Evolutionary conservation across 2,888 invertebrate species (phyloP), one percentile per base, ranked within the genome.

Genomic region (Catocala sponsa): DNA sequence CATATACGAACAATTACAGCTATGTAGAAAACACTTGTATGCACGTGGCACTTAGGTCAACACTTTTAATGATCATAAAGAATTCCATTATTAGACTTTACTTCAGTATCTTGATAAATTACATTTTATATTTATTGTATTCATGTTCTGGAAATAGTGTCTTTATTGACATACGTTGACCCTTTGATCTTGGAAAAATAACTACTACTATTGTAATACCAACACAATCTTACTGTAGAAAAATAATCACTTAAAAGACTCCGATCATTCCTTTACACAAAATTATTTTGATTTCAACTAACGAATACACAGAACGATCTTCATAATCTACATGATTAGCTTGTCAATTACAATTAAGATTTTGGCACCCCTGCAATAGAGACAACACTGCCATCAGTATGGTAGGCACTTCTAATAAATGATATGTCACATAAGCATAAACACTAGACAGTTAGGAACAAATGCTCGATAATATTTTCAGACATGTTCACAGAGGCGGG

Each of bases 391-490:
- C 33, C 33, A 32, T 11, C n/a, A 48, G 32, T 2, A 33, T 15
- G 35, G 12, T 33, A 6, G 35, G 5, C 9, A 9, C 50, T 33
- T 38, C 9, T 47, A 10, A 41, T 53, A 12, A 42, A 44, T 47
- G 11, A 25, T 41, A 55, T 50, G 33, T 35, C 7, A 25, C 38
- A 55, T 44, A 61, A 35, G 35, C 42, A 56, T 61, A 46, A 65
- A 53, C 46, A 51, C 12, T 13, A 52, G 61, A 54, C 13, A 59
- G 43, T 25, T 56, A 59, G 35, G 6, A 53, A 59, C 47, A 68
- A 48, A 51, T 58, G 41, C 35, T 46, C 12, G 62, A 60, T 50
- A 63, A 59, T 64, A 71, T 65, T 69, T 67, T 59, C 32, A 62
- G 59, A 56, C n/a, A 57, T 47, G 47, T 61, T 46, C 32, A 55